Evolutionary conservation across 2,888 invertebrate species (phyloP).

Genomic region (Platycheirus rosarum): DNA sequence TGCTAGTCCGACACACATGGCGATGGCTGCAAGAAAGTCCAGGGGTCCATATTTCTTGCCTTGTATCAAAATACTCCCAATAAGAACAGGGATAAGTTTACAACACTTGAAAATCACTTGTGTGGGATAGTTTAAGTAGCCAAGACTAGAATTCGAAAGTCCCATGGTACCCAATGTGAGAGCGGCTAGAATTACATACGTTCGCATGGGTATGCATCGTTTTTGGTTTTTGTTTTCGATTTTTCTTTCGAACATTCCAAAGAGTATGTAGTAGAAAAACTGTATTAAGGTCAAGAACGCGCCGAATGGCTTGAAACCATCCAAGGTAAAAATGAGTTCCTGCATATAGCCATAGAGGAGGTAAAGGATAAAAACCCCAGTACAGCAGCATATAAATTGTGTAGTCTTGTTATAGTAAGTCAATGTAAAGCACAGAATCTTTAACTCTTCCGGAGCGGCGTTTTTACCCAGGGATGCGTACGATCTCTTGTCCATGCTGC

Average conservation of each 20-base stretch:
- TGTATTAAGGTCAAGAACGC: constrained; percentile 96
- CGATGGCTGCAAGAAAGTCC: constrained; percentile 91
- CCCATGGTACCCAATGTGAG: constrained; percentile 98
- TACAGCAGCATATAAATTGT: constrained; percentile 90
- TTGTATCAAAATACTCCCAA: constrained; percentile 96
- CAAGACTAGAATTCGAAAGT: constrained; percentile 95
- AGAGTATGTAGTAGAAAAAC: constrained; percentile 92
- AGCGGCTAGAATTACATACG: constrained; percentile 91
- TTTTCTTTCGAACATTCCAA: constrained; percentile 89
- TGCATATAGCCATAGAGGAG: constrained; percentile 95
- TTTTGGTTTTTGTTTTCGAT: constrained; percentile 85
- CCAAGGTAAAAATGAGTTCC: constrained; percentile 95
- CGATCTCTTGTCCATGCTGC: constrained; percentile 2
- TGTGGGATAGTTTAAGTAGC: constrained; percentile 97
- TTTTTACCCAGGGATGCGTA: constrained; percentile 41
- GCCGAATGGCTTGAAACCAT: constrained; percentile 94
- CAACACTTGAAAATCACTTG: constrained; percentile 99
- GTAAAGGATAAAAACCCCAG: constrained; percentile 93
- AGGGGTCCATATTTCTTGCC: constrained; percentile 92
- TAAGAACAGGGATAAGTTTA: constrained; percentile 96
- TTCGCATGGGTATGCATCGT: constrained; percentile 90
- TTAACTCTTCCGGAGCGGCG: constrained; percentile 82
- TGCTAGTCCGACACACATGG: constrained; percentile 95
- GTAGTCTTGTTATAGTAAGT: constrained; percentile 85
- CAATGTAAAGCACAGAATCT: constrained; percentile 89